Conservation (phyloP, 1,140 invertebrate genomes). For the Drosophila murphyi region DNA sequence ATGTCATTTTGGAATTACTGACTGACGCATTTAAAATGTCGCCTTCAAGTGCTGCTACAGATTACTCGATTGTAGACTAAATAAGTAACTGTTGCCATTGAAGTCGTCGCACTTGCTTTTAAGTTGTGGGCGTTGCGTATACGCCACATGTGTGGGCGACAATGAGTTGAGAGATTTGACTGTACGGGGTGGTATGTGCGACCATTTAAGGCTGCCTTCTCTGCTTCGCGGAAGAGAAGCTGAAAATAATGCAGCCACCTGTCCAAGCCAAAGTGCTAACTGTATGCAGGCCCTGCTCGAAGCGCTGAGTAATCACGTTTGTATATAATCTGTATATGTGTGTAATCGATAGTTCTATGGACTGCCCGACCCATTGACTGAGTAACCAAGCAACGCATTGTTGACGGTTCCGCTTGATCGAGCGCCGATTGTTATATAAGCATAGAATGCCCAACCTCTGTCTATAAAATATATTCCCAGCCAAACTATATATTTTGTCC, state of each 20-base stretch:
- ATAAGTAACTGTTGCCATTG: slow-evolving; percentile 56
- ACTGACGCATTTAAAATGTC: slow-evolving; percentile 18
- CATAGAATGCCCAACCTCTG: neutral
- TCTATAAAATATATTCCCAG: neutral
- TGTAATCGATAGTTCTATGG: slow-evolving; percentile 41
- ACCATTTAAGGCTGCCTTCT: slow-evolving; percentile 6
- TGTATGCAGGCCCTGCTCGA: slow-evolving; percentile 58
- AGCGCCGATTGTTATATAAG: slow-evolving; percentile 29
- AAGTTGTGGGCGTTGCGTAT: slow-evolving; percentile 46
- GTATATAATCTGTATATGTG: neutral
- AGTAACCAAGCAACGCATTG: slow-evolving; percentile 34
- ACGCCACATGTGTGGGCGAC: slow-evolving; percentile 26
- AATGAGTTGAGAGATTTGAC: slow-evolving; percentile 15
- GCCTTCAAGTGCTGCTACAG: slow-evolving; percentile 1
- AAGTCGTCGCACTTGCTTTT: slow-evolving; percentile 28
- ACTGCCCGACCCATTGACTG: slow-evolving; percentile 45
- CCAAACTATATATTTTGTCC: neutral
- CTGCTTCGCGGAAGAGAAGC: slow-evolving; percentile 12
- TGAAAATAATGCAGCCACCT: slow-evolving; percentile 13
- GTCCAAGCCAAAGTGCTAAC: slow-evolving; percentile 3
- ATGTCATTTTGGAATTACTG: slow-evolving; percentile 60
- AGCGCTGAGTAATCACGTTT: slow-evolving; percentile 1
- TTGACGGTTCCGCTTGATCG: slow-evolving; percentile 31
- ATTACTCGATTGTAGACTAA: neutral
- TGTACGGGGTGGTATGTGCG: slow-evolving; percentile 1